phyloP scores from a whole-genome alignment of 2,113 vertebrate genomes.

The Suncus etruscus region DNA sequence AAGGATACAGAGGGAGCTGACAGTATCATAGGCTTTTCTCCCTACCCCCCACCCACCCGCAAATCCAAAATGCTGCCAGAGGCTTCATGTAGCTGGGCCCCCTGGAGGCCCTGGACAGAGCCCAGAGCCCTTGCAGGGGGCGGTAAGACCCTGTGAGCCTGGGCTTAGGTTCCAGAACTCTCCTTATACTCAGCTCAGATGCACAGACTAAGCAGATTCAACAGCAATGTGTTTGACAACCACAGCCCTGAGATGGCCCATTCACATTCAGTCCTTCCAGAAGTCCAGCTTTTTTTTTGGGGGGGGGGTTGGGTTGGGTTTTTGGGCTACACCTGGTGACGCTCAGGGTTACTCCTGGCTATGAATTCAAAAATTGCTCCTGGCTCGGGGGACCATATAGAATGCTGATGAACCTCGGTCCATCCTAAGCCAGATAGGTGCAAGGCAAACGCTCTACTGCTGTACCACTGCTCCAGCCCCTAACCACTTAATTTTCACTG shows the following conservation, averaged over 20 bases:
- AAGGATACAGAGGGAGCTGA: neutral
- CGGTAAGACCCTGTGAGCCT: neutral
- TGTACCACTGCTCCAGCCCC: too few species aligned
- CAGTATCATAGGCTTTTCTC: neutral
- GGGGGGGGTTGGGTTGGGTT: too few species aligned
- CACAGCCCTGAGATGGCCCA: neutral
- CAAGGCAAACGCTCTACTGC: too few species aligned
- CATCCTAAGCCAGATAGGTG: too few species aligned
- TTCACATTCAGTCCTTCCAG: too few species aligned
- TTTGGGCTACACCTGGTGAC: too few species aligned
- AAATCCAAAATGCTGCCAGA: neutral
- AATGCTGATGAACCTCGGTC: too few species aligned
- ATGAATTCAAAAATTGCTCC: too few species aligned
- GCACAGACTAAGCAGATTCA: neutral
- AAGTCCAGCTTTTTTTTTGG: neutral
- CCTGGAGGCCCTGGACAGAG: neutral
- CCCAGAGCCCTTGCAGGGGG: neutral
- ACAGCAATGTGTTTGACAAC: neutral
- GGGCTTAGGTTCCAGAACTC: neutral
- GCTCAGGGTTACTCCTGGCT: too few species aligned
- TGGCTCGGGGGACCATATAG: too few species aligned
- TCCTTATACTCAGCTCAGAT: accelerated
- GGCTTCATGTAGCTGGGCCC: neutral
- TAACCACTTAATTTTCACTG: neutral
- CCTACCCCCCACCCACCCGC: too few species aligned